A percentile compares a stretch with the other conserved stretches of the same genome.
Evolutionary conservation across 2,113 vertebrate species (phyloP).

Genomic region (Cottus gobio): DNA sequence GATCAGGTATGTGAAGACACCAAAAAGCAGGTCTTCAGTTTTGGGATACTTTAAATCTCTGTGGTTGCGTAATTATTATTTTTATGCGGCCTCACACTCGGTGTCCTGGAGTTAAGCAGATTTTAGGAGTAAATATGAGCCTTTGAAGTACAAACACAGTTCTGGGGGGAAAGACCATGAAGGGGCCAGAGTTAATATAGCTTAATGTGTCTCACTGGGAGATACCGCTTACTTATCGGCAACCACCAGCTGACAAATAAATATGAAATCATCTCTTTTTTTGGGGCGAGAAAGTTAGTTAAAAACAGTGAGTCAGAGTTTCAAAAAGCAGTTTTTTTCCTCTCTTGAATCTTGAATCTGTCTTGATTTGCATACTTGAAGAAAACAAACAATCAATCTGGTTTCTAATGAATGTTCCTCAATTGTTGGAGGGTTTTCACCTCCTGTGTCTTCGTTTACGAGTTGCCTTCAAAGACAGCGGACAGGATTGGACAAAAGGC

Average conservation of each 20-base stretch:
- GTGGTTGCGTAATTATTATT: conserved; percentile 9
- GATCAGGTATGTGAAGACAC: background rate
- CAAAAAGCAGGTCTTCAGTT: background rate
- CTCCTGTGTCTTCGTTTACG: conserved; percentile 1
- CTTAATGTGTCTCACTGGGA: conserved; percentile 89
- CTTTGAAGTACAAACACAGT: conserved; percentile 88
- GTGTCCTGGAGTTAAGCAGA: conserved; percentile 79
- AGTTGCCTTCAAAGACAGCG: background rate
- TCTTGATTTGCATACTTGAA: background rate
- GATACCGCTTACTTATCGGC: conserved; percentile 88
- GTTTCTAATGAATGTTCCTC: background rate
- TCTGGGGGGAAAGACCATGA: conserved; percentile 69
- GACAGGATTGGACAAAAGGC: background rate
- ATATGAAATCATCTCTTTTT: conserved; percentile 76
- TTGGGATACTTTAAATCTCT: conserved; percentile 4
- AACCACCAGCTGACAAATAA: conserved; percentile 83
- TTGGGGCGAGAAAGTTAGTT: conserved; percentile 64
- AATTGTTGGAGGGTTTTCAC: background rate
- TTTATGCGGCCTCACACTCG: conserved; percentile 32
- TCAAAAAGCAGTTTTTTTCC: background rate
- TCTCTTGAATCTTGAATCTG: background rate
- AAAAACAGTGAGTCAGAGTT: conserved; percentile 28
- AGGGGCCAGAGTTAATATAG: conserved; percentile 82
- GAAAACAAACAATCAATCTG: background rate
- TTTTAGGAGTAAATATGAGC: conserved; percentile 81